Percentiles rank a stretch among this genome's conserved stretches.
These are phyloP conservation scores for Petrocephalus microphthalmus DNA, from an alignment of 2,113 vertebrate genomes.

Conservation along the genomic window DNA sequence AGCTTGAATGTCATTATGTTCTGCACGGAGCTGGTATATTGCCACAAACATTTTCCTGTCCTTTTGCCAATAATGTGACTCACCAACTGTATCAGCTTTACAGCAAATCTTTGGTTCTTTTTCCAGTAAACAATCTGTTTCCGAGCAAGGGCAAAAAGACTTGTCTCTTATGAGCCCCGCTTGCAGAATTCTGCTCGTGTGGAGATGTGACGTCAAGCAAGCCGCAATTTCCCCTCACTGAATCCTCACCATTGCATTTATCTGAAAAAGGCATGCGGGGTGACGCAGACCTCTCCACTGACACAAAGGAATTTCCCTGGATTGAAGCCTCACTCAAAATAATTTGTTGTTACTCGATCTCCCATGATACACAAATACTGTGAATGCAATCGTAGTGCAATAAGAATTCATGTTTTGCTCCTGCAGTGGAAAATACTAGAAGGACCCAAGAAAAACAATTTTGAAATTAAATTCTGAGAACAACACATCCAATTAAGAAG, in stretches of 20 bases:
- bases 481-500: background rate
- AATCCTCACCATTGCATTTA: background rate
- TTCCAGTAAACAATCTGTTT: constrained; percentile 16
- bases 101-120: constrained; percentile 7
- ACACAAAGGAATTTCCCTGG: constrained; percentile 1
- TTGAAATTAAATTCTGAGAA: background rate
- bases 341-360: background rate
- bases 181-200: background rate
- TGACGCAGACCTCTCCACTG: background rate
- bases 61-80: constrained; percentile 23
- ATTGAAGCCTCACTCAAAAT: background rate
- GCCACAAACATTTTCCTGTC: constrained; percentile 1
- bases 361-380: background rate
- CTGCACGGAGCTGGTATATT: background rate
- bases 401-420: background rate
- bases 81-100: constrained; percentile 10
- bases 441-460: background rate
- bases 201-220: constrained; percentile 9
- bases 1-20: background rate
- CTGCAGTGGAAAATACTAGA: background rate
- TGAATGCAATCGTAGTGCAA: background rate
- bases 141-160: background rate
- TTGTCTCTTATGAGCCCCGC: background rate
- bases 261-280: background rate
- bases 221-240: constrained; percentile 8